A percentile compares a stretch with the other conserved stretches of the same genome.
Conservation (phyloP, 2,888 invertebrate species). For the Protonemura montana region DNA sequence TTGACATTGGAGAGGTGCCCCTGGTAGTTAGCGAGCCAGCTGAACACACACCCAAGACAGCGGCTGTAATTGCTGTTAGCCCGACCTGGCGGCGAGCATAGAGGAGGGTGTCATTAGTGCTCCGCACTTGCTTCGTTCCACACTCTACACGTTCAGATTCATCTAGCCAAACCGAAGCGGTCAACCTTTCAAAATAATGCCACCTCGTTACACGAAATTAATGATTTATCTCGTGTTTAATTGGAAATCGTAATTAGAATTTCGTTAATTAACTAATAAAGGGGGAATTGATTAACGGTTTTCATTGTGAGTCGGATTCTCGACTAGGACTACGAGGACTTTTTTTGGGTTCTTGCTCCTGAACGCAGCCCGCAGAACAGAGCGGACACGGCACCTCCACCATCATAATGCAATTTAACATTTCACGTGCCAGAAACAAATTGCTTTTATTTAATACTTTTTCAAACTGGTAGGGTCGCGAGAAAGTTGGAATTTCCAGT, state of each 20-base stretch:
- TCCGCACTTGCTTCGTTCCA: not conserved
- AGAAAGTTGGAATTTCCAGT: not conserved
- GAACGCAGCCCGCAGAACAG: not conserved
- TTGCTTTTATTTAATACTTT: slow-evolving; percentile 12
- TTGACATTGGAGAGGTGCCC: slow-evolving; percentile 31
- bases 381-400: not conserved
- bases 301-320: not conserved
- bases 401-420: not conserved
- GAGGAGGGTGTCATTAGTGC: slow-evolving; percentile 32
- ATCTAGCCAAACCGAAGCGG: not conserved
- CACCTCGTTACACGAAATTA: not conserved
- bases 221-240: slow-evolving; percentile 12
- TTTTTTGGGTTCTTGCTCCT: not conserved
- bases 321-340: not conserved
- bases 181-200: not conserved
- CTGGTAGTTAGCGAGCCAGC: slow-evolving; percentile 40
- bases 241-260: slow-evolving; percentile 12
- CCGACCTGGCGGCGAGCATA: not conserved
- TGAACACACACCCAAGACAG: slow-evolving; percentile 39
- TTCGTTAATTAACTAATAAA: slow-evolving; percentile 12
- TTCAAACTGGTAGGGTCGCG: not conserved
- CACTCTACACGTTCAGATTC: not conserved
- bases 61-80: slow-evolving; percentile 40
- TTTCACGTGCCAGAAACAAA: not conserved
- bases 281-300: slow-evolving; percentile 12